These are phyloP conservation scores for Callithrix jacchus DNA, from an alignment of 2,113 vertebrate genomes.

Conservation along the genomic window DNA sequence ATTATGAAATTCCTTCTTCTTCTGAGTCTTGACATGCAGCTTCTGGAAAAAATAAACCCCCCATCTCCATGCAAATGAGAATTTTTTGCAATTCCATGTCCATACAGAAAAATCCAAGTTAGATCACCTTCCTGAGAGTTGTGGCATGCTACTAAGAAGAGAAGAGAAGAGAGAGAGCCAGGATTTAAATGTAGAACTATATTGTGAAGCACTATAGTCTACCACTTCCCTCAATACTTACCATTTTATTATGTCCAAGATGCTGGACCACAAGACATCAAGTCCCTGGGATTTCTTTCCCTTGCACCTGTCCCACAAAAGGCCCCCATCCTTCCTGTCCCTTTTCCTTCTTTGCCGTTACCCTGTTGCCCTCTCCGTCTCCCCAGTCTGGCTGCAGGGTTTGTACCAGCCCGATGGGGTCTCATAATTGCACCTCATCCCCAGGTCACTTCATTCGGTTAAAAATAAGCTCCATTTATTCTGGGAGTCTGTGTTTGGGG, in stretches of 20 bases:
- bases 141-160: neutral
- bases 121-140: conserved; percentile 57
- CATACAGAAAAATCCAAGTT: conserved; percentile 56
- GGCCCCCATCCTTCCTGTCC: neutral
- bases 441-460: neutral
- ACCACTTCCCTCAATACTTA: neutral
- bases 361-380: neutral
- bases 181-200: neutral
- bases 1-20: conserved; percentile 66
- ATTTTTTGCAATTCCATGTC: conserved; percentile 56
- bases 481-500: neutral
- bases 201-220: neutral
- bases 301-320: neutral
- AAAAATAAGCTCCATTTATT: neutral
- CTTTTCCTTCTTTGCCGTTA: neutral
- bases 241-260: neutral
- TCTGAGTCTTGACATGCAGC: conserved; percentile 66
- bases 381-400: neutral
- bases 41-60: conserved; percentile 69
- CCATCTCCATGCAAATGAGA: conserved; percentile 69
- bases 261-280: neutral
- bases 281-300: neutral
- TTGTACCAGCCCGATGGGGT: neutral
- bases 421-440: neutral
- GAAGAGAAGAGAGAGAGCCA: neutral